phyloP scores from a whole-genome alignment of 2,113 vertebrate species.

The Dasyurus viverrinus region DNA sequence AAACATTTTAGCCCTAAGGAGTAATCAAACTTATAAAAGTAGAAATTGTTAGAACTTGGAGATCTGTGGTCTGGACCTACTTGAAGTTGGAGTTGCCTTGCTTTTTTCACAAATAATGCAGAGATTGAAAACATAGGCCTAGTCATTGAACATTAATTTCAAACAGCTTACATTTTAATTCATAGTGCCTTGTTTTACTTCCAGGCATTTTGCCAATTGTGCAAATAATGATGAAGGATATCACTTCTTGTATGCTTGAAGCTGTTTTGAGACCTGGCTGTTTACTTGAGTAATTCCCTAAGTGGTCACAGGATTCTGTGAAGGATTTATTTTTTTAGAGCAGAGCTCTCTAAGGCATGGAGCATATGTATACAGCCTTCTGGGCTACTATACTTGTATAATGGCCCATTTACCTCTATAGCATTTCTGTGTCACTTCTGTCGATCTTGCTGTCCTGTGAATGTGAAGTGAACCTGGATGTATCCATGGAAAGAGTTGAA shows the following conservation, averaged over 20 bases:
- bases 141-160: background rate
- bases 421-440: background rate
- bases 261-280: background rate
- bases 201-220: background rate
- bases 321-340: background rate
- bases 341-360: background rate
- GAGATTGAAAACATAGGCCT: background rate
- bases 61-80: background rate
- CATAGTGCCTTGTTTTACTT: background rate
- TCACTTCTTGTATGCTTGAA: background rate
- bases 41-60: background rate
- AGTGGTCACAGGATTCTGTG: background rate
- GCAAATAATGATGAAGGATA: background rate
- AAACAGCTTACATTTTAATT: background rate
- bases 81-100: background rate
- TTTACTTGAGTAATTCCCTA: background rate
- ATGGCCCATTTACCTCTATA: background rate
- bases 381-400: background rate
- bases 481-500: background rate
- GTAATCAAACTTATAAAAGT: too few relatives aligned
- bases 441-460: background rate
- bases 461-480: background rate
- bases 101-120: background rate
- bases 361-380: background rate
- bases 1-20: too few relatives aligned